phyloP scores from a whole-genome alignment of 2,888 invertebrate species.

The Xylophagus ater region DNA sequence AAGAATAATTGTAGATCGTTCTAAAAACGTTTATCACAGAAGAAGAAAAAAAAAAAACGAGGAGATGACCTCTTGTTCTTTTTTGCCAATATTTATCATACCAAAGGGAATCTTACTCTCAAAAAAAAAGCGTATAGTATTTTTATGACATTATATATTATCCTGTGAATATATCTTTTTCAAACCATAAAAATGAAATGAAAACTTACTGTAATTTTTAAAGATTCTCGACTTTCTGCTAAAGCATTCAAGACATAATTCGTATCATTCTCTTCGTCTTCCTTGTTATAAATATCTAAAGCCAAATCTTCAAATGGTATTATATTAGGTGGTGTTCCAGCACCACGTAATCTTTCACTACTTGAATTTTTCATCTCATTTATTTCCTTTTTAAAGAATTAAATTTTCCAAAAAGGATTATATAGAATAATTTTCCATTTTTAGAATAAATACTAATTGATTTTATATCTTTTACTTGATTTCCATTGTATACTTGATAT shows the following conservation, averaged over 20 bases:
- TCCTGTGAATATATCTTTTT: too few relatives aligned
- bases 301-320: slow-evolving; percentile 8
- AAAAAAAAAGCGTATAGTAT: background rate
- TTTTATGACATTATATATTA: too few relatives aligned
- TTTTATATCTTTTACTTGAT: too few relatives aligned
- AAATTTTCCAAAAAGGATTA: too few relatives aligned
- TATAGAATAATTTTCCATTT: too few relatives aligned
- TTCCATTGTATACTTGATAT: too few relatives aligned
- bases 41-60: too few relatives aligned
- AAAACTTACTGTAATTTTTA: slow-evolving; percentile 20
- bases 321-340: background rate
- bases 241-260: slow-evolving; percentile 21
- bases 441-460: too few relatives aligned
- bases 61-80: background rate
- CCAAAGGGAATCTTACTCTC: background rate
- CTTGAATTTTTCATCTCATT: background rate
- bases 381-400: background rate
- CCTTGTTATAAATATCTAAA: slow-evolving; percentile 13
- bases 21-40: too few relatives aligned
- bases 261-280: slow-evolving; percentile 21
- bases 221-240: slow-evolving; percentile 22
- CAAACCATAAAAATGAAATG: too few relatives aligned
- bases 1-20: too few relatives aligned
- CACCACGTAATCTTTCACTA: background rate
- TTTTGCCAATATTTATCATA: background rate